A percentile compares a stretch with the other conserved stretches of the same genome.
Evolutionary conservation across 2,797 vertebrate genomes (phyloP).

Genomic region (Sardinella longiceps): DNA sequence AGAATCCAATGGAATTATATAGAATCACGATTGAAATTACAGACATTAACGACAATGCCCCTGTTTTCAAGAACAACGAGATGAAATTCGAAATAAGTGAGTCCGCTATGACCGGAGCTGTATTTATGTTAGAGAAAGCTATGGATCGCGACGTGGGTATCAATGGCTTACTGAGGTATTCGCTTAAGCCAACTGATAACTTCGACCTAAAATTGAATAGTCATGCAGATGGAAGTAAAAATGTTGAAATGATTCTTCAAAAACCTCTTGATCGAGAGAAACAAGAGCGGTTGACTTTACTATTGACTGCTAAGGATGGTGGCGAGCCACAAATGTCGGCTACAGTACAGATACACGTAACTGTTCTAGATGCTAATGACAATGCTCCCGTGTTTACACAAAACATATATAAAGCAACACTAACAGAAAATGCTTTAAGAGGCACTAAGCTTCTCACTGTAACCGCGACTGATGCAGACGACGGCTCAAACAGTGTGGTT

Average conservation of each 20-base stretch:
- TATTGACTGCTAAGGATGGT: slow-evolving; percentile 66
- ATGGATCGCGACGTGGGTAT: slow-evolving; percentile 65
- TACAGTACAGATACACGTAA: slow-evolving; percentile 63
- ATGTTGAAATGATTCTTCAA: slow-evolving; percentile 70
- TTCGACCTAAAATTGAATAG: slow-evolving; percentile 64
- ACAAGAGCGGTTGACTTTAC: slow-evolving; percentile 52
- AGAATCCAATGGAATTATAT: slow-evolving; percentile 72
- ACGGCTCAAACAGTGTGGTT: slow-evolving; percentile 60
- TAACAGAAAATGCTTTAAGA: slow-evolving; percentile 59
- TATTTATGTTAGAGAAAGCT: slow-evolving; percentile 67
- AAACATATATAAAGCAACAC: slow-evolving; percentile 58
- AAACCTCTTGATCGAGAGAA: slow-evolving; percentile 67
- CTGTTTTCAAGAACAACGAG: slow-evolving; percentile 58
- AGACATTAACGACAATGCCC: slow-evolving; percentile 73
- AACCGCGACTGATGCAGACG: slow-evolving; percentile 68
- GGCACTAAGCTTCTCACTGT: slow-evolving; percentile 61
- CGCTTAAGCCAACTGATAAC: slow-evolving; percentile 62
- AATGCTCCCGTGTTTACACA: slow-evolving; percentile 71
- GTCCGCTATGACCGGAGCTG: slow-evolving; percentile 60
- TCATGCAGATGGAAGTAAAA: slow-evolving; percentile 59
- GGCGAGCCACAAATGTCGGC: slow-evolving; percentile 66
- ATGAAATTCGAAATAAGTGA: slow-evolving; percentile 69
- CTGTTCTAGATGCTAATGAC: slow-evolving; percentile 67
- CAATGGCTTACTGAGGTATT: slow-evolving; percentile 68
- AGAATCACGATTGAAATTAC: slow-evolving; percentile 66